Conservation (phyloP, 2,797 vertebrate species). For the Staurois parvus region DNA sequence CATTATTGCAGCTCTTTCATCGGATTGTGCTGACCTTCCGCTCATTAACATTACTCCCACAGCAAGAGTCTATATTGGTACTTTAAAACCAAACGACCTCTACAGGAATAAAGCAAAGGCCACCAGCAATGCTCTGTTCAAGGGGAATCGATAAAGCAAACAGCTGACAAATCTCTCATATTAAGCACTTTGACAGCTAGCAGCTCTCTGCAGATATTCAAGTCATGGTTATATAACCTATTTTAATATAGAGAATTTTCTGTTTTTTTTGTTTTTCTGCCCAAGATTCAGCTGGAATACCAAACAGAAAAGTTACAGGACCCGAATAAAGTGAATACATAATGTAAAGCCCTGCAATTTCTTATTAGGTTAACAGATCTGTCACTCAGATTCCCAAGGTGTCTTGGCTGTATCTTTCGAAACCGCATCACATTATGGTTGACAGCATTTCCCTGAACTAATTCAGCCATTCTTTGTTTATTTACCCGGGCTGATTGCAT, state of each 20-base stretch:
- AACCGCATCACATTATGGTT: conserved; percentile 60
- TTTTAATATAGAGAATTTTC: conserved; percentile 34
- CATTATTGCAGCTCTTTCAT: conserved; percentile 38
- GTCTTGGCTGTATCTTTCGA: conserved; percentile 45
- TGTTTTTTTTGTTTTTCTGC: background rate
- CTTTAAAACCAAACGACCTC: conserved; percentile 54
- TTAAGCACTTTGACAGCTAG: conserved; percentile 55
- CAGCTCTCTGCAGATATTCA: conserved; percentile 47
- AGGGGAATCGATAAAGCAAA: conserved; percentile 59
- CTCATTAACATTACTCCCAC: conserved; percentile 56
- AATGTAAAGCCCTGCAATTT: conserved; percentile 58
- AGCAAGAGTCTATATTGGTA: conserved; percentile 45
- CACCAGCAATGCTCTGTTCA: conserved; percentile 53
- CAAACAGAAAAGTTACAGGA: conserved; percentile 62
- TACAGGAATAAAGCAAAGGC: conserved; percentile 62
- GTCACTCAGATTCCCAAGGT: conserved; percentile 65
- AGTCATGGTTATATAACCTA: conserved; percentile 48
- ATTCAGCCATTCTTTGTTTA: conserved; percentile 59
- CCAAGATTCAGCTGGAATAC: conserved; percentile 59
- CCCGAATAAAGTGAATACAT: conserved; percentile 52
- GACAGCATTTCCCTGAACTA: conserved; percentile 52
- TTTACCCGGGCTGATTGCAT: conserved; percentile 22
- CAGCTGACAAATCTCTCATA: conserved; percentile 59
- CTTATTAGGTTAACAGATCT: conserved; percentile 64
- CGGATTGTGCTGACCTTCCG: conserved; percentile 50